Evolutionary conservation across 2,888 invertebrate species (phyloP).

Genomic region (Gordius sp.): DNA sequence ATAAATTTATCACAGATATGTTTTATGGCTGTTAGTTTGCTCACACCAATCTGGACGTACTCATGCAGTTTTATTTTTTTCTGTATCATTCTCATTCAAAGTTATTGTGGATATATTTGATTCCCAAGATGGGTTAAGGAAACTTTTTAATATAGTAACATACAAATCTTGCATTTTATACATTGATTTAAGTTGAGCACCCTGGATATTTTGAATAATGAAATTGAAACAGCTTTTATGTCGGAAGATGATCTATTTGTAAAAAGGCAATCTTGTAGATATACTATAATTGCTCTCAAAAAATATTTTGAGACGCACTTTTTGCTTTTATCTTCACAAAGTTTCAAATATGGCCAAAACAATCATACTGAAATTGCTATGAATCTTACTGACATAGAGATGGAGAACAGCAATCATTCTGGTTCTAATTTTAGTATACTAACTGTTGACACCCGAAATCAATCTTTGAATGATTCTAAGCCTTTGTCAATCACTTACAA

Average conservation of each 20-base stretch:
- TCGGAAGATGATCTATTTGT: conserved; percentile 69
- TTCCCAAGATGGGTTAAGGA: conserved; percentile 63
- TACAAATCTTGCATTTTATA: not conserved
- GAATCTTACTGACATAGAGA: no score
- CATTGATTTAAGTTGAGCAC: conserved; percentile 42
- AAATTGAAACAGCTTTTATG: conserved; percentile 28
- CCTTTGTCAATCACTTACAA: no score
- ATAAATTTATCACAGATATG: conserved; percentile 53
- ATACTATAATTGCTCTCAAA: conserved; percentile 61
- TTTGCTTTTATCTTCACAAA: conserved; percentile 6
- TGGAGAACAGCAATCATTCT: no score
- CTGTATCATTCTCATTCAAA: conserved; percentile 66
- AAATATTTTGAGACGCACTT: conserved; percentile 73
- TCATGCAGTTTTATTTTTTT: conserved; percentile 92
- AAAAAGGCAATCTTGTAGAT: conserved; percentile 59
- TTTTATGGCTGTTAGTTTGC: conserved; percentile 74
- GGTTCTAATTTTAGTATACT: no score
- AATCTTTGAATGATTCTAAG: no score
- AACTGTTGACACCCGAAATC: no score
- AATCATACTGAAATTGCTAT: no score
- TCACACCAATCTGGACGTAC: conserved; percentile 90
- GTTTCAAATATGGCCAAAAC: no score
- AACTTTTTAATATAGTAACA: conserved; percentile 61
- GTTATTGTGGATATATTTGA: conserved; percentile 81
- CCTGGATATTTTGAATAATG: conserved; percentile 51